Base-by-base conservation (phyloP, 2,888 invertebrate genomes). In the Drosophila quasianomalipes region DNA sequence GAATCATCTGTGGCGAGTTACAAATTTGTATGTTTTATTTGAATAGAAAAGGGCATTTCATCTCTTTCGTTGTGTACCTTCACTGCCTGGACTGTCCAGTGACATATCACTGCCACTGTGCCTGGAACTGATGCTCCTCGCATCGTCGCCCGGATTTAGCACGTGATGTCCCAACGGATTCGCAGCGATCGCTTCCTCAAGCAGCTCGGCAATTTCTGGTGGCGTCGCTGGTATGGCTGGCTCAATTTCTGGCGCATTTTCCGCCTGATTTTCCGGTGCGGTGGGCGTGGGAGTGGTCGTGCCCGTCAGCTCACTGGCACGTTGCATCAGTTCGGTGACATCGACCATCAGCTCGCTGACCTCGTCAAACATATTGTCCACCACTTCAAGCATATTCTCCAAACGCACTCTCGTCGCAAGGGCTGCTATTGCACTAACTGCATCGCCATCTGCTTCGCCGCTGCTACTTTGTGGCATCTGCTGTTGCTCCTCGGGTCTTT, bases 71-170 rank as follows among this genome's bases (percentile, higher is more conserved):
- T 26, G 9, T 26, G 28, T 35, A 86, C 87, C 87, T 66, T 87
- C 87, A 37, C 87, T 89, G 26, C 72, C 79, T 26, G 89, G 85
- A 68, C 87, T 89, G 31, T 79, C 83, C n/a, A 89, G 49, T 0
- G 83, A 84, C 85, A 89, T 85, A 60, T 86, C 87, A 51, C 85
- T 85, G n/a, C 73, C 73, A 35, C 62, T 76, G 28, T 66, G 68
- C 28, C 71, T 44, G 0, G 72, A 76, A 35, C 62, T 71, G 2
- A 64, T 19, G 31, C 75, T 74, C 0, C 74, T 68, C 0, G 49
- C 67, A 12, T 65, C 69, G 6, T 66, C 59, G 10, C 66, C 70
- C 4, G 57, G 74, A 58, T 63, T 78, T 4, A 16, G 16, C 16
- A 64, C 74, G 37, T 64, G 47, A 16, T n/a, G 19, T 26, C 10